These are phyloP conservation scores for Cordilura impudica DNA, from an alignment of 2,888 invertebrate genomes.

Conservation along the genomic window DNA sequence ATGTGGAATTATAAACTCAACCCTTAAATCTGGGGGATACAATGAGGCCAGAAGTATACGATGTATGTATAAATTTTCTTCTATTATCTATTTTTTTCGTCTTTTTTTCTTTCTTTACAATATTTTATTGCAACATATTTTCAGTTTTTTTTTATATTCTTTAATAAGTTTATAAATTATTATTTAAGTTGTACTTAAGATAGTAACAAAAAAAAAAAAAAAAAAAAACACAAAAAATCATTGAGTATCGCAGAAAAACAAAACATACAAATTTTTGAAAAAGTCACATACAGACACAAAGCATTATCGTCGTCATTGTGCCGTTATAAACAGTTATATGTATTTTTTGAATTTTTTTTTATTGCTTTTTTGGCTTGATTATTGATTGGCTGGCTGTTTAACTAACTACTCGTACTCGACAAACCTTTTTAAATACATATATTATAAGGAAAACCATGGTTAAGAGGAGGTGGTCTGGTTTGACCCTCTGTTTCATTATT, in stretches of 20 bases:
- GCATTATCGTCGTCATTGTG: neutral
- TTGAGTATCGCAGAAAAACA: constrained; percentile 24
- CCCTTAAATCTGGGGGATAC: constrained; percentile 78
- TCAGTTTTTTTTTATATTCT: constrained; percentile 37
- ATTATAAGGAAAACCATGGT: no score
- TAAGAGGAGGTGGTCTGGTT: no score
- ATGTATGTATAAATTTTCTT: constrained; percentile 71
- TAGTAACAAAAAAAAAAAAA: no score
- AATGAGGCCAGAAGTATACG: constrained; percentile 78
- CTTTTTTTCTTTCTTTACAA: constrained; percentile 1
- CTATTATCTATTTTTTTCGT: constrained; percentile 1
- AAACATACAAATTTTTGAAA: constrained; percentile 9
- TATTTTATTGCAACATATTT: constrained; percentile 36
- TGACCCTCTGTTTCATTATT: no score
- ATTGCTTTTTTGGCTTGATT: neutral
- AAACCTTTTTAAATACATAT: no score
- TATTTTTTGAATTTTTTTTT: neutral
- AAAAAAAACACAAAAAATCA: constrained; percentile 36
- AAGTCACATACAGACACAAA: constrained; percentile 31
- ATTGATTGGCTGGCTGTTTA: no score
- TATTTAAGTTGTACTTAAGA: constrained; percentile 2
- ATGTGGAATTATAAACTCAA: constrained; percentile 78
- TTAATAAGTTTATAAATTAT: no score
- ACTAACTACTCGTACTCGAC: no score
- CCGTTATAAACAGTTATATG: neutral